A percentile compares a stretch with the other conserved stretches of the same genome.
phyloP scores from a whole-genome alignment of 92 coral and sea anemone genomes.

The Parazoanthus atlanticus region DNA sequence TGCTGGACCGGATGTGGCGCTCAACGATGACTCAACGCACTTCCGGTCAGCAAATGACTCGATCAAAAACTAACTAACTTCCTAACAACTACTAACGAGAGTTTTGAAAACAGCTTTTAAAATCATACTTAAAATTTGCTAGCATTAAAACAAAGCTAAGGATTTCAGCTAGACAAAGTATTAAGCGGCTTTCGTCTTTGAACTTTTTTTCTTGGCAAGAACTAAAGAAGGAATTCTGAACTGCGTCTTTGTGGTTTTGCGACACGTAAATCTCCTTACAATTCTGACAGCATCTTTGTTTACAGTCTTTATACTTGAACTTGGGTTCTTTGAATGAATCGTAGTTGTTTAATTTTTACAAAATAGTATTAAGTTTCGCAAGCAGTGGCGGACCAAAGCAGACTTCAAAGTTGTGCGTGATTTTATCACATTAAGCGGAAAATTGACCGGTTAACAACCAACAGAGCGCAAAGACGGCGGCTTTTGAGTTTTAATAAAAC shows the following conservation, averaged over 20 bases:
- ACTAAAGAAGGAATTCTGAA: conserved; percentile 1
- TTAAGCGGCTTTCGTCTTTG: neutral
- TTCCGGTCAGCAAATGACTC: conserved; percentile 40
- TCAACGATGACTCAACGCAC: conserved; percentile 45
- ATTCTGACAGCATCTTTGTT: conserved; percentile 5
- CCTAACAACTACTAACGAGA: too few species aligned
- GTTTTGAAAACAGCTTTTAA: neutral
- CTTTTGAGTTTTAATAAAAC: neutral
- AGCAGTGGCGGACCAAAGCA: neutral
- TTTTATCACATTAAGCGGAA: too few species aligned
- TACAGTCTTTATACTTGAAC: neutral
- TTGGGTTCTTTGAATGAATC: neutral
- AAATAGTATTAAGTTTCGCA: neutral
- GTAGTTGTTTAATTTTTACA: neutral
- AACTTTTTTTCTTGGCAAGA: neutral
- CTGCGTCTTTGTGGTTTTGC: conserved; percentile 28
- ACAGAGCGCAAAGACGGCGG: neutral
- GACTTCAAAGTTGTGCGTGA: neutral
- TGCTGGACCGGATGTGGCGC: conserved; percentile 52
- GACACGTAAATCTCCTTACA: neutral
- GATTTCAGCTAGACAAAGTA: neutral
- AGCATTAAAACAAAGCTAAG: neutral
- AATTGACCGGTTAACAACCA: neutral
- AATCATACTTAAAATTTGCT: neutral
- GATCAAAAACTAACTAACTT: neutral